Conservation (phyloP, 1,140 invertebrate genomes). For the Drosophila miranda region DNA sequence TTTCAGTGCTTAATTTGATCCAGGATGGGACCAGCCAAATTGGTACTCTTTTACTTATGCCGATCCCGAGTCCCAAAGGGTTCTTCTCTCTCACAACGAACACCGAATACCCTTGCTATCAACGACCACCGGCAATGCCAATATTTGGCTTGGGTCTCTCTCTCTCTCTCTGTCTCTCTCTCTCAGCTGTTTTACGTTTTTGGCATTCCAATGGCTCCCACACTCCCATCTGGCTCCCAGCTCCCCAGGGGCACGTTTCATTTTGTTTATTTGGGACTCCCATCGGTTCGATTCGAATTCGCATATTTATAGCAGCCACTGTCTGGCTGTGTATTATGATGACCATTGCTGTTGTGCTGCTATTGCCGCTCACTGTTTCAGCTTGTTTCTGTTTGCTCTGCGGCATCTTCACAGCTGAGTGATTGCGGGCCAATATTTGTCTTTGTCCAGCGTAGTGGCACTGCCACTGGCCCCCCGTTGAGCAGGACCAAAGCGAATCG, state of each 20-base stretch:
- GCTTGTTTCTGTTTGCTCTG: constrained; percentile 59
- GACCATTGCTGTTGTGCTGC: constrained; percentile 36
- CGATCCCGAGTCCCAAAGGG: too few relatives aligned
- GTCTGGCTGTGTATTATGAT: constrained; percentile 35
- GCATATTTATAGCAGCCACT: constrained; percentile 63
- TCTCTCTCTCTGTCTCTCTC: not conserved
- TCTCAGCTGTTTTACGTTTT: constrained; percentile 59
- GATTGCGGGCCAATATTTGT: constrained; percentile 73
- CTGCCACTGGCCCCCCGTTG: not conserved
- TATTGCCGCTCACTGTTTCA: constrained; percentile 47
- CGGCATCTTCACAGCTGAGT: constrained; percentile 74
- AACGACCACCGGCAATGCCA: constrained; percentile 30
- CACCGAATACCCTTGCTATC: constrained; percentile 14
- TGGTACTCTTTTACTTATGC: not conserved
- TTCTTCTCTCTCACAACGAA: not conserved
- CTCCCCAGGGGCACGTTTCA: constrained; percentile 17
- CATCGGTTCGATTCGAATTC: constrained; percentile 17
- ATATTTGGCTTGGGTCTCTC: constrained; percentile 51
- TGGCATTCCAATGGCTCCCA: constrained; percentile 67
- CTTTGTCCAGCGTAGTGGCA: constrained; percentile 44
- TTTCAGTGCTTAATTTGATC: constrained; percentile 46
- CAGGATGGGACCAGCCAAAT: constrained; percentile 22
- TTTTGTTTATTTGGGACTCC: constrained; percentile 45
- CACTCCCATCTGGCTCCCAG: constrained; percentile 56
- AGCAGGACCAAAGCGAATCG: not conserved